These are phyloP conservation scores for Probaryconus sp. DNA, from an alignment of 1,140 invertebrate genomes.

Conservation along the genomic window DNA sequence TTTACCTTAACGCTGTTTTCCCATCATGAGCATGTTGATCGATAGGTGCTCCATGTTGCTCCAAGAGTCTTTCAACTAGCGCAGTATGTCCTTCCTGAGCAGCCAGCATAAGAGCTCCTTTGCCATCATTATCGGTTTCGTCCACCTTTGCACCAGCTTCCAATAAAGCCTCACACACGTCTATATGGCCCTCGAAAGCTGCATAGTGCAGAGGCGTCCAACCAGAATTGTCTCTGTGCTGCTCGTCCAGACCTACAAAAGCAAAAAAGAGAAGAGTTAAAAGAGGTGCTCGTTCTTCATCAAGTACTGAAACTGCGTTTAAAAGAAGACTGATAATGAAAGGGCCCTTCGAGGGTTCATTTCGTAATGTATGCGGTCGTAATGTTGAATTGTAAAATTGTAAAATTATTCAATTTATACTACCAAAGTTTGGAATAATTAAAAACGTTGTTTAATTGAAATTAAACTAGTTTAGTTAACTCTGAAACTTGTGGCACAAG, in stretches of 20 bases:
- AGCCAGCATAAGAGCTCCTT: conserved; percentile 92
- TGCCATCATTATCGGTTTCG: conserved; percentile 96
- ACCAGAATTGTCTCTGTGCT: conserved; percentile 93
- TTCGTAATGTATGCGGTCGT: no score
- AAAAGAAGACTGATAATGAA: no score
- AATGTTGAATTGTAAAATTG: no score
- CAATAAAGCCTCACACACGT: conserved; percentile 91
- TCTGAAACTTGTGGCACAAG: conserved; percentile 27
- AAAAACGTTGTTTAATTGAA: conserved; percentile 9
- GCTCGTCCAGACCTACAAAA: conserved; percentile 87
- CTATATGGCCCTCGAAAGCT: conserved; percentile 94
- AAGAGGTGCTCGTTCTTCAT: not conserved
- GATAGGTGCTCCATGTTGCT: conserved; percentile 86
- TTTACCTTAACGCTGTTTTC: conserved; percentile 93
- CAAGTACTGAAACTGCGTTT: no score
- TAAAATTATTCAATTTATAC: no score
- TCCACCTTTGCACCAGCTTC: conserved; percentile 95
- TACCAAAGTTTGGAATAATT: not conserved
- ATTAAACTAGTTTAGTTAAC: conserved; percentile 23
- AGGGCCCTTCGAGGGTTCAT: no score
- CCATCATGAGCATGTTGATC: conserved; percentile 95
- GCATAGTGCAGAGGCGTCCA: conserved; percentile 96
- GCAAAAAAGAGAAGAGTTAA: conserved; percentile 19
- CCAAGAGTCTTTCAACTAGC: conserved; percentile 85
- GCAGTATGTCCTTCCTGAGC: conserved; percentile 91